phyloP scores from a whole-genome alignment of 2,888 invertebrate species.

The Chaetoderma sp. region DNA sequence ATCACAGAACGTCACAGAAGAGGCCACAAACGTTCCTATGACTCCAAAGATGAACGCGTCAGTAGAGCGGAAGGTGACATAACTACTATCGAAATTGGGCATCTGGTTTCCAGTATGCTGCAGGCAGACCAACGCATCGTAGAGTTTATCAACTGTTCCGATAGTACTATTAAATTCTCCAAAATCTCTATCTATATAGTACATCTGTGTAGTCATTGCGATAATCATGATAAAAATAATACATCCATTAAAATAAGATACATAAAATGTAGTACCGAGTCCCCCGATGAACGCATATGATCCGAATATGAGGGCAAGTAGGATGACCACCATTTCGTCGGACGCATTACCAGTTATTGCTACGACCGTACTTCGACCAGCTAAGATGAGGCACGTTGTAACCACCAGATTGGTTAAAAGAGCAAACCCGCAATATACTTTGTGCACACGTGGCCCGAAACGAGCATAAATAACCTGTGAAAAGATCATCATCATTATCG shows the following conservation, averaged over 20 bases:
- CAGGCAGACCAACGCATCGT: conserved; percentile 27
- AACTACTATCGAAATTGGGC: conserved; percentile 31
- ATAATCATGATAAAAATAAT: conserved; percentile 51
- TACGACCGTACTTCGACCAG: conserved; percentile 49
- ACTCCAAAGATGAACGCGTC: conserved; percentile 35
- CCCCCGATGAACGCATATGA: conserved; percentile 59
- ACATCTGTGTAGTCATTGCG: conserved; percentile 43
- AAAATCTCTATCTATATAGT: conserved; percentile 35
- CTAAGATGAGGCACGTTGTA: conserved; percentile 49
- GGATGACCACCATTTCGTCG: conserved; percentile 54
- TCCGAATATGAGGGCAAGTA: conserved; percentile 56
- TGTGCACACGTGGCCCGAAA: conserved; percentile 52
- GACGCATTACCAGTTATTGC: conserved; percentile 50
- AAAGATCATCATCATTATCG: too few relatives aligned
- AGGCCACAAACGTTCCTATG: conserved; percentile 40
- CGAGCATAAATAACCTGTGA: conserved; percentile 54
- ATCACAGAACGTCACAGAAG: conserved; percentile 42
- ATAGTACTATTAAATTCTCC: background rate
- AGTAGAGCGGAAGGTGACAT: conserved; percentile 33
- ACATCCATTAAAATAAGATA: conserved; percentile 61
- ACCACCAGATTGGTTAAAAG: conserved; percentile 56
- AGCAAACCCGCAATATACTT: conserved; percentile 52
- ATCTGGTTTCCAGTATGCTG: conserved; percentile 29
- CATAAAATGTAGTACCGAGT: conserved; percentile 62
- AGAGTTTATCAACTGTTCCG: conserved; percentile 15